Evolutionary conservation across 2,888 invertebrate species (phyloP).

Genomic region (Lathronympha strigana): DNA sequence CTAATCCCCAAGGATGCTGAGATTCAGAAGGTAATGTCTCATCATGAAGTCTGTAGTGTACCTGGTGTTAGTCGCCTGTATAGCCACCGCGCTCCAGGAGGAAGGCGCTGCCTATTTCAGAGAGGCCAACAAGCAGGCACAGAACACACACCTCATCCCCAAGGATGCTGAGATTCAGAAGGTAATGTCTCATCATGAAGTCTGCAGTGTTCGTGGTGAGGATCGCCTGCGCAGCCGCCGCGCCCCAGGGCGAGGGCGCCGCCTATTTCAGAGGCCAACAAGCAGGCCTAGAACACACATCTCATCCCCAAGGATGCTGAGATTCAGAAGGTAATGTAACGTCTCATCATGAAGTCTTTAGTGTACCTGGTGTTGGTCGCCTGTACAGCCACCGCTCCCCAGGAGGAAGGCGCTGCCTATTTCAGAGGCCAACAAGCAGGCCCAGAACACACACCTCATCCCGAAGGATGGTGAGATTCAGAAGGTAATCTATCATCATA

Average conservation of each 20-base stretch:
- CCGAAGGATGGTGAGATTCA: constrained; percentile 94
- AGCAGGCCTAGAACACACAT: constrained; percentile 93
- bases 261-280: constrained; percentile 93
- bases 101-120: constrained; percentile 93
- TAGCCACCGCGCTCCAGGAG: constrained; percentile 86
- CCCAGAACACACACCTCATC: constrained; percentile 92
- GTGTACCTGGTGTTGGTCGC: constrained; percentile 76
- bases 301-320: constrained; percentile 92
- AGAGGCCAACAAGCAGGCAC: constrained; percentile 94
- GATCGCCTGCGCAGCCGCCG: constrained; percentile 80
- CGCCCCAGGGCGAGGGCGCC: constrained; percentile 91
- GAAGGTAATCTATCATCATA: no score
- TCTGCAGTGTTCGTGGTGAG: constrained; percentile 71
- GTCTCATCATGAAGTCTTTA: constrained; percentile 67
- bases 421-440: constrained; percentile 94
- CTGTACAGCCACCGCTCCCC: constrained; percentile 84
- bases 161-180: constrained; percentile 94
- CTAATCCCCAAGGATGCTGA: constrained; percentile 94
- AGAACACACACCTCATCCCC: constrained; percentile 93
- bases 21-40: no score
- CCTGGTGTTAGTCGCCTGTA: constrained; percentile 76
- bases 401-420: constrained; percentile 92
- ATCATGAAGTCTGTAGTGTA: constrained; percentile 71
- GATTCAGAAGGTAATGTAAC: constrained; percentile 89
- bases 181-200: constrained; percentile 68